A percentile compares a stretch with the other conserved stretches of the same genome.
phyloP scores from a whole-genome alignment of 2,797 vertebrate species.

The Periophthalmus magnuspinnatus region DNA sequence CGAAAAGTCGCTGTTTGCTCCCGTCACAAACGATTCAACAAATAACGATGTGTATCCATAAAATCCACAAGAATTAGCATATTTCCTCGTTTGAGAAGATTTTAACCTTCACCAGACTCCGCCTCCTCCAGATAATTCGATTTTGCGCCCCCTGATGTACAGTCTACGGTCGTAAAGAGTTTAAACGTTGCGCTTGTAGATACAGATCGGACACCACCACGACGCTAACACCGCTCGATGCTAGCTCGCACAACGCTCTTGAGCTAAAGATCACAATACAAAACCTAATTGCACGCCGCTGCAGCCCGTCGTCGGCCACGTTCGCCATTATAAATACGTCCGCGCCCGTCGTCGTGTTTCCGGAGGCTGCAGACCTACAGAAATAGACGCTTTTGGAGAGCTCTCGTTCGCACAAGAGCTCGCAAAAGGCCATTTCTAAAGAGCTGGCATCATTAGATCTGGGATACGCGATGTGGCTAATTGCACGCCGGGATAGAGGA shows the following conservation, averaged over 20 bases:
- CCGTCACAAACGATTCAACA: no score
- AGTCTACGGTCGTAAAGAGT: slow-evolving; percentile 33
- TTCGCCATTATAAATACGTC: slow-evolving; percentile 71
- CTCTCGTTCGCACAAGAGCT: slow-evolving; percentile 33
- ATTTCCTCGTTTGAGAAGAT: no score
- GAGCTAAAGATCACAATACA: slow-evolving; percentile 66
- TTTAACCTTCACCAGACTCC: no score
- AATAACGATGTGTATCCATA: no score
- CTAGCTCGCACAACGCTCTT: no score
- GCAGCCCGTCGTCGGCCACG: slow-evolving; percentile 57
- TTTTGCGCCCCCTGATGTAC: no score
- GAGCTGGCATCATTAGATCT: slow-evolving; percentile 68
- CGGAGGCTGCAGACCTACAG: slow-evolving; percentile 19
- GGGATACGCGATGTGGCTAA: slow-evolving; percentile 82
- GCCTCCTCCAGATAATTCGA: no score
- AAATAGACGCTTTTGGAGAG: slow-evolving; percentile 46
- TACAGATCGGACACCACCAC: slow-evolving; percentile 58
- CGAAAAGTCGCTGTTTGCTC: no score
- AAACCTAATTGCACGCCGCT: slow-evolving; percentile 70
- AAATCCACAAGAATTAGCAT: no score
- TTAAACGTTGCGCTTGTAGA: slow-evolving; percentile 45
- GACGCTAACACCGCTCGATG: slow-evolving; percentile 61
- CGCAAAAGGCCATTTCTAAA: slow-evolving; percentile 31
- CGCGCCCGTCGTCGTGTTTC: slow-evolving; percentile 46
- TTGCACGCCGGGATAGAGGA: slow-evolving; percentile 78